phyloP scores from a whole-genome alignment of 2,888 invertebrate genomes.

The Acrocyrtus sp. region DNA sequence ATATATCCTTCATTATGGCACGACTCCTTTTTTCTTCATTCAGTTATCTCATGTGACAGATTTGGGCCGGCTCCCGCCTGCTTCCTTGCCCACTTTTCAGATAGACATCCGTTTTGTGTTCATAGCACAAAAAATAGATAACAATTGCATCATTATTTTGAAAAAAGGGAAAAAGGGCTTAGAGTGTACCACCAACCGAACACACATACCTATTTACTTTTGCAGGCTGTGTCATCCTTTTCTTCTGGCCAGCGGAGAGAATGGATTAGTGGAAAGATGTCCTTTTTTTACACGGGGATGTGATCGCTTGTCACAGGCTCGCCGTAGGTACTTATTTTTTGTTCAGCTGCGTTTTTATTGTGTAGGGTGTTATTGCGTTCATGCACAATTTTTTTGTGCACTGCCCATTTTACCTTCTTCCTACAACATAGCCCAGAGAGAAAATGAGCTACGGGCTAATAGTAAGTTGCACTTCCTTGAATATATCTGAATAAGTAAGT shows the following conservation, averaged over 20 bases:
- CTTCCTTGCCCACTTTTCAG: constrained; percentile 15
- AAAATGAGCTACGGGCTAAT: too few species aligned
- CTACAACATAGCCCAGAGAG: constrained; percentile 29
- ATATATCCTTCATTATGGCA: too few species aligned
- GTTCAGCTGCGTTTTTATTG: too few species aligned
- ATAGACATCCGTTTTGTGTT: constrained; percentile 3
- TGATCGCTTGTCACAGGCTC: not conserved
- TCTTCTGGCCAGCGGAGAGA: constrained; percentile 13
- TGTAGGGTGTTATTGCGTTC: constrained; percentile 4
- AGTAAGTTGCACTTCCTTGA: too few species aligned
- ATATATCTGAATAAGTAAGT: too few species aligned
- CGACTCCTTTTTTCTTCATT: too few species aligned
- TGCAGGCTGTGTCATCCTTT: constrained; percentile 28
- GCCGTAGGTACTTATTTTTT: not conserved
- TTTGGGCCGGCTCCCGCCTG: too few species aligned
- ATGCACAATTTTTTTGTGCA: not conserved
- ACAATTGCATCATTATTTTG: constrained; percentile 5
- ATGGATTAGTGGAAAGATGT: constrained; percentile 13
- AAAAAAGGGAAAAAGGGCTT: not conserved
- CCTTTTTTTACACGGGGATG: constrained; percentile 12
- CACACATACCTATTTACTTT: not conserved
- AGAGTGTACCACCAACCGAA: too few species aligned
- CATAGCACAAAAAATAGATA: constrained; percentile 3
- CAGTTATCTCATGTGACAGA: too few species aligned
- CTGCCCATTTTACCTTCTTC: constrained; percentile 37